phyloP scores from a whole-genome alignment of 2,797 vertebrate species.

The Peromyscus aztecus region DNA sequence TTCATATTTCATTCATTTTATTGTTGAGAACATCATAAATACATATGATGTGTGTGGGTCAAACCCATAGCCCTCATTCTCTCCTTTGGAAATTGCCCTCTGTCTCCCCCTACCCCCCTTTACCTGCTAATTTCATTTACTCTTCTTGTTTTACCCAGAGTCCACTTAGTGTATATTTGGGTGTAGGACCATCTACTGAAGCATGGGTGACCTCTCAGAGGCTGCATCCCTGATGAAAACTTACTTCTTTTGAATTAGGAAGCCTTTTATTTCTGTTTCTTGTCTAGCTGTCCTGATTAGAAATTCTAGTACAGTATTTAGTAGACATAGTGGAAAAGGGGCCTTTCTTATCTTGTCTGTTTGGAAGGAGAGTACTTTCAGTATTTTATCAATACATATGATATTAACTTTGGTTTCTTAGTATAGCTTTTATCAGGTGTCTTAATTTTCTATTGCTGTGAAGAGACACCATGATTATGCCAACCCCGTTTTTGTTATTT shows the following conservation, averaged over 20 bases:
- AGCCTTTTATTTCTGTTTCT: not conserved
- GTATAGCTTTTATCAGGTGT: not conserved
- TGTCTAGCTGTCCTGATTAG: not conserved
- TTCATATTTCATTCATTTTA: not conserved
- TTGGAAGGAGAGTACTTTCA: conserved; percentile 13
- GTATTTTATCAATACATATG: not conserved
- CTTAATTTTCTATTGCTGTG: not conserved
- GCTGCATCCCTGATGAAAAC: not conserved
- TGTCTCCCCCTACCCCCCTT: not conserved
- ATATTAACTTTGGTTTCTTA: not conserved
- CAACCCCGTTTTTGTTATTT: not conserved
- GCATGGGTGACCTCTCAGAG: not conserved
- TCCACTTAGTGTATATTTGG: not conserved
- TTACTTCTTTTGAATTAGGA: not conserved
- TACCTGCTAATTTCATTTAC: not conserved
- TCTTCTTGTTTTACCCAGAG: not conserved
- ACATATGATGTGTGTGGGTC: not conserved
- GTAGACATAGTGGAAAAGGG: not conserved
- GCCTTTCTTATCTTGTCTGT: not conserved
- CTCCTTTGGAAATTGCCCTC: not conserved
- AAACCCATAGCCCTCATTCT: not conserved
- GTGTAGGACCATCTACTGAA: not conserved
- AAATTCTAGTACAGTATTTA: conserved; percentile 21
- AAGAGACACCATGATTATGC: not conserved
- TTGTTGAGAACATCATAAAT: not conserved